Evolutionary conservation across 2,113 vertebrate genomes (phyloP), one percentile per base, ranked within the genome.

Genomic region (Chaetodon auriga): DNA sequence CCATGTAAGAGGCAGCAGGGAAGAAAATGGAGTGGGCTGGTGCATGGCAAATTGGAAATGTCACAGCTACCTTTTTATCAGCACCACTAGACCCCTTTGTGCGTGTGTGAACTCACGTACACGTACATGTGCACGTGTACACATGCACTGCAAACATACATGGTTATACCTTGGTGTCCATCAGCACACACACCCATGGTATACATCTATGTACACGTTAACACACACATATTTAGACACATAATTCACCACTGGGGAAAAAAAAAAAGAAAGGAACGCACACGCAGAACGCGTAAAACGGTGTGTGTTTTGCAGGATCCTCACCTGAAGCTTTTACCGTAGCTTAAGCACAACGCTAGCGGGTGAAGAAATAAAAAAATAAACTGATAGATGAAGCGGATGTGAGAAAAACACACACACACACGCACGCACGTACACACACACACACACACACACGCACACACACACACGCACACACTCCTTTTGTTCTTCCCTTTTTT

Each of bases 11-110:
- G 93, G 97, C 97, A 97, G 96, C 96, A 95, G 96, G 97, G 94
- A 96, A 96, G 97, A 97, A 97, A 97, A 97, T 97, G 96, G 96
- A 96, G 96, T 96, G 96, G 97, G 96, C 96, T 97, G 96, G 96
- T 96, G 97, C 97, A 98, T 98, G 97, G 97, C 97, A 97, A 99
- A 99, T 99, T 97, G 96, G 96, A 97, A 99, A 99, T 98, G 97
- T 98, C 97, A 97, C 97, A 97, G 96, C 96, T 97, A 97, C 97
- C 97, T 95, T 96, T 96, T 97, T 96, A 96, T 97, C 95, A 95
- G 95, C 95, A 95, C 95, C 54, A 94, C 95, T 96, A 97, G 97
- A 97, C 96, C 97, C 95, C 94, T 83, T 87, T 86, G 83, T 92
- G 92, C 69, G 57, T 41, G 90, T 87, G 90, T 87, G 89, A 74